Conservation (phyloP, 2,797 vertebrate genomes). For the Lepidocolaptes lacrymiger region DNA sequence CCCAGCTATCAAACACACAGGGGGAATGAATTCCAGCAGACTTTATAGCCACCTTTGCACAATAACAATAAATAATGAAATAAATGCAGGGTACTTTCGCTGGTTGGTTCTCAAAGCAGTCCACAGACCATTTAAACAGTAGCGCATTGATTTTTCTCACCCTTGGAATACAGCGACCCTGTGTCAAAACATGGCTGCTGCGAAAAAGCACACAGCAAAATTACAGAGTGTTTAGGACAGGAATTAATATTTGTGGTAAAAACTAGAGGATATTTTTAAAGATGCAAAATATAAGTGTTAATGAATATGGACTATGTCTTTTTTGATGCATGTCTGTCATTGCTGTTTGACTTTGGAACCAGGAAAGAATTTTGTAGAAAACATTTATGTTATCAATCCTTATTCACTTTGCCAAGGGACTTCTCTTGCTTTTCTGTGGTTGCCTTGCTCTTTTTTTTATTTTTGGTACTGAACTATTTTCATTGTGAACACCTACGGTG, state of each 20-base stretch:
- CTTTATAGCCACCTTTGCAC: constrained; percentile 51
- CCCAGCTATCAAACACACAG: background rate
- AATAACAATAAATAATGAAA: constrained; percentile 60
- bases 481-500: background rate
- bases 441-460: background rate
- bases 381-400: background rate
- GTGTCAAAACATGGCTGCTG: constrained; percentile 26
- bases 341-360: background rate
- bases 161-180: background rate
- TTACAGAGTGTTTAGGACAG: background rate
- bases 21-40: constrained; percentile 27
- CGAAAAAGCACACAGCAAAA: constrained; percentile 13
- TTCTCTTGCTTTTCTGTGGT: background rate
- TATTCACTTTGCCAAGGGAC: background rate
- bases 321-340: background rate
- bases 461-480: background rate
- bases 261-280: background rate
- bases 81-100: constrained; percentile 21
- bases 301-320: background rate
- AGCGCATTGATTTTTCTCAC: constrained; percentile 53
- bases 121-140: constrained; percentile 33
- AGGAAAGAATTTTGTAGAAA: background rate
- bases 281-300: background rate
- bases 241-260: background rate
- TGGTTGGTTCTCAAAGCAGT: constrained; percentile 46